These are phyloP conservation scores for Rhimphoctona megacephalus DNA, from an alignment of 2,888 invertebrate genomes.

Conservation along the genomic window DNA sequence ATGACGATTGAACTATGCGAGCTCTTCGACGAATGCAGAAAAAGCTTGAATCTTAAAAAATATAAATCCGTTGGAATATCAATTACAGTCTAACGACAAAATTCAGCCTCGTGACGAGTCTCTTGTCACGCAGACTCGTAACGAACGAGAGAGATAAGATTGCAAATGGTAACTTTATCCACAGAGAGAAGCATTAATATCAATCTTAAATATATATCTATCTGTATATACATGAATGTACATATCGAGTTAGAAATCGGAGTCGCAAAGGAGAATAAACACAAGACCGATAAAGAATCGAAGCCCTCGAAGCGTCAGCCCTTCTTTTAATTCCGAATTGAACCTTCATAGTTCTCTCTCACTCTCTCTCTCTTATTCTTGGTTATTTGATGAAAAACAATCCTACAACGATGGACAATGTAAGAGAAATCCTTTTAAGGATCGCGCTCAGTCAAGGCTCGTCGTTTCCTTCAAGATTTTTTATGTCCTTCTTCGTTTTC, in stretches of 20 bases:
- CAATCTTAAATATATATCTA: conserved; percentile 12
- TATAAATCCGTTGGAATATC: conserved; percentile 18
- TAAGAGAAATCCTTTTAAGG: no score
- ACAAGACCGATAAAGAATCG: conserved; percentile 16
- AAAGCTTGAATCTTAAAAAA: background rate
- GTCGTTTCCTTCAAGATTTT: no score
- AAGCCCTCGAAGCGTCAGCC: conserved; percentile 14
- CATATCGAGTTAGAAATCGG: conserved; percentile 30
- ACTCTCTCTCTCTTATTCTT: background rate
- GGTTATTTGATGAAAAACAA: background rate
- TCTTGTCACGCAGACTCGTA: conserved; percentile 47
- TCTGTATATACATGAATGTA: background rate
- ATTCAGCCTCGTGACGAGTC: conserved; percentile 41
- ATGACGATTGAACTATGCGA: background rate
- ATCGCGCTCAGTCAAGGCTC: no score
- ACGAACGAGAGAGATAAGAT: conserved; percentile 62
- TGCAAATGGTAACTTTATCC: conserved; percentile 70
- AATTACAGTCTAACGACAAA: conserved; percentile 40
- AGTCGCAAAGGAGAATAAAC: conserved; percentile 28
- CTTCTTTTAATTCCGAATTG: conserved; percentile 54
- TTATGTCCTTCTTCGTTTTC: background rate
- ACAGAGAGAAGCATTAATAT: conserved; percentile 58
- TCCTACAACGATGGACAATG: background rate
- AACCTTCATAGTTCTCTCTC: conserved; percentile 64
- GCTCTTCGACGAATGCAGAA: background rate